Conservation (phyloP, 2,113 vertebrate genomes). For the Phrynocephalus versicolor region DNA sequence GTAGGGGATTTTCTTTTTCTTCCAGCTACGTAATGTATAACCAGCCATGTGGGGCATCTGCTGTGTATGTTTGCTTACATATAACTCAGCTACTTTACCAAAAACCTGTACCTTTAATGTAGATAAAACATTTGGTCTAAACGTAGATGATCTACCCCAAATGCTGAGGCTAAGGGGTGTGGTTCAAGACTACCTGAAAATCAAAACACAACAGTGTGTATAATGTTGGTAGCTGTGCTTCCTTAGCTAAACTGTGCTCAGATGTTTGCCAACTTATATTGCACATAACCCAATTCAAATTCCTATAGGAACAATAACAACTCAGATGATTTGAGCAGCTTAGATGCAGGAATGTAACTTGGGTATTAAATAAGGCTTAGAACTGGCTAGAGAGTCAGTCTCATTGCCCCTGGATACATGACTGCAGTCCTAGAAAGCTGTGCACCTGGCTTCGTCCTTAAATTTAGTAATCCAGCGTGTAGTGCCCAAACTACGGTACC, state of each 20-base stretch:
- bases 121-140: not conserved
- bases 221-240: not conserved
- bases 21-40: too few relatives aligned
- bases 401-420: not conserved
- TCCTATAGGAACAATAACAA: not conserved
- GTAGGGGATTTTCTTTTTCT: too few relatives aligned
- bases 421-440: not conserved
- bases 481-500: not conserved
- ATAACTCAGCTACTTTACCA: too few relatives aligned
- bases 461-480: not conserved
- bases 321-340: not conserved
- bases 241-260: not conserved
- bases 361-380: not conserved
- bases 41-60: too few relatives aligned
- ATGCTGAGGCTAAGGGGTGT: not conserved
- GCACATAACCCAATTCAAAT: not conserved
- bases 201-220: not conserved
- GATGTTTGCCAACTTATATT: not conserved
- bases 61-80: too few relatives aligned
- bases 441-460: not conserved
- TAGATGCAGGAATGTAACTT: not conserved
- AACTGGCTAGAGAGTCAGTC: not conserved
- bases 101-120: too few relatives aligned
- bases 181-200: not conserved
- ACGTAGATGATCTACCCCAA: not conserved